Percentiles rank a stretch among this genome's conserved stretches.
Conservation (phyloP, 2,888 invertebrate species). For the Oscheius onirici region DNA sequence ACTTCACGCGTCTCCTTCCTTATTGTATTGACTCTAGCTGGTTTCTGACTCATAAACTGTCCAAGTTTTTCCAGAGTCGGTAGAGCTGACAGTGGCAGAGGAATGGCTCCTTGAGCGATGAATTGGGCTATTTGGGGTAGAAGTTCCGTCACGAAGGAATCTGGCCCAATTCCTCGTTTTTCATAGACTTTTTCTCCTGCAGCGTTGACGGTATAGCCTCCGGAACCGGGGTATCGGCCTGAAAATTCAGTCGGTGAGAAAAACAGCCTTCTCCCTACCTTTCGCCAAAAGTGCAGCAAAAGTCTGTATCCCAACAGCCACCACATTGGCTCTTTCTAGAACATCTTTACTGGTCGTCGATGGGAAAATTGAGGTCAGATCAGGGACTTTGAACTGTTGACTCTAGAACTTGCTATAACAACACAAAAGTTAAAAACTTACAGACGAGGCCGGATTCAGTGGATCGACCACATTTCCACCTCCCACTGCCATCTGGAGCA, state of each 20-base stretch:
- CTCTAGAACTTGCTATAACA: background rate
- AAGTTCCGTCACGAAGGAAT: constrained; percentile 29
- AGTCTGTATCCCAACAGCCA: constrained; percentile 58
- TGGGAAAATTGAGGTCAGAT: background rate
- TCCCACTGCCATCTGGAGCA: constrained; percentile 50
- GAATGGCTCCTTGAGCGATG: constrained; percentile 38
- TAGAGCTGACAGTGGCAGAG: constrained; percentile 39
- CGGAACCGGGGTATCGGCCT: constrained; percentile 50
- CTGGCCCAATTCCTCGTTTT: background rate
- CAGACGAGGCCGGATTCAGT: constrained; percentile 33
- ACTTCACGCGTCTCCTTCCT: background rate
- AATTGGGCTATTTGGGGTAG: constrained; percentile 41
- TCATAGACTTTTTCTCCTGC: constrained; percentile 42
- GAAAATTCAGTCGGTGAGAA: background rate
- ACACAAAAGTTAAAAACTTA: background rate
- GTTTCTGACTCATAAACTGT: background rate
- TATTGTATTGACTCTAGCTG: background rate
- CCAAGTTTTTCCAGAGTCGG: constrained; percentile 40
- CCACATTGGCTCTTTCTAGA: constrained; percentile 47
- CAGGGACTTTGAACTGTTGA: background rate
- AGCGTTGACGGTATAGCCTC: constrained; percentile 48
- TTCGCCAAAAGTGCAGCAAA: constrained; percentile 56
- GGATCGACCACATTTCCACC: constrained; percentile 57
- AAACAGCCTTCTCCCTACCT: no score
- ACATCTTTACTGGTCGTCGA: constrained; percentile 4